These are phyloP conservation scores for Aleiodes testaceus DNA, from an alignment of 2,888 invertebrate genomes.

Conservation along the genomic window DNA sequence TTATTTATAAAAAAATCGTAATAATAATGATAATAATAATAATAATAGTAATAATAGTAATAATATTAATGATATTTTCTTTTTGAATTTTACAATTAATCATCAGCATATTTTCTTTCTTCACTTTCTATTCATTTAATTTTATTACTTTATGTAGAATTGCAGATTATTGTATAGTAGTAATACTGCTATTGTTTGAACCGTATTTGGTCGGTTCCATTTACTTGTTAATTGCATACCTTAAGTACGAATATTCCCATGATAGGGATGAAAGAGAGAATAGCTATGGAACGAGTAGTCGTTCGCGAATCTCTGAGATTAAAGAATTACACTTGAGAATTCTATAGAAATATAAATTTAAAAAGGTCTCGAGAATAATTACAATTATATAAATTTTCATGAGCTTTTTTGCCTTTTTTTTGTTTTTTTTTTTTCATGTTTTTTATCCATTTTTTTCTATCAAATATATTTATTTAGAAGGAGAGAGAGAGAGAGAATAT, in stretches of 20 bases:
- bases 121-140: constrained; percentile 5
- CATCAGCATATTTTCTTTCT: constrained; percentile 32
- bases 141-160: too few relatives aligned
- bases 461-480: background rate
- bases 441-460: background rate
- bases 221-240: constrained; percentile 43
- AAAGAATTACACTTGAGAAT: background rate
- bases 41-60: background rate
- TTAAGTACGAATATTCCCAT: constrained; percentile 51
- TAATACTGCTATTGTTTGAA: constrained; percentile 53
- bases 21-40: constrained; percentile 14
- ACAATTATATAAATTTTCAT: background rate
- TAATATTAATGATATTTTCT: background rate
- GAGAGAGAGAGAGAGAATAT: background rate
- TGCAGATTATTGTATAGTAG: constrained; percentile 34
- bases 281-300: background rate
- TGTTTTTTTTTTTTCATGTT: background rate
- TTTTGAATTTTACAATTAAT: constrained; percentile 35
- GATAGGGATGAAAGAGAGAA: background rate
- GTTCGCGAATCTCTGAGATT: background rate
- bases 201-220: constrained; percentile 45
- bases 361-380: background rate
- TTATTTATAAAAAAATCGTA: constrained; percentile 33
- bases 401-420: too few relatives aligned
- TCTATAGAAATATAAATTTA: background rate